Base-by-base conservation (phyloP, 2,113 vertebrate genomes). In the Vanacampus margaritifer region DNA sequence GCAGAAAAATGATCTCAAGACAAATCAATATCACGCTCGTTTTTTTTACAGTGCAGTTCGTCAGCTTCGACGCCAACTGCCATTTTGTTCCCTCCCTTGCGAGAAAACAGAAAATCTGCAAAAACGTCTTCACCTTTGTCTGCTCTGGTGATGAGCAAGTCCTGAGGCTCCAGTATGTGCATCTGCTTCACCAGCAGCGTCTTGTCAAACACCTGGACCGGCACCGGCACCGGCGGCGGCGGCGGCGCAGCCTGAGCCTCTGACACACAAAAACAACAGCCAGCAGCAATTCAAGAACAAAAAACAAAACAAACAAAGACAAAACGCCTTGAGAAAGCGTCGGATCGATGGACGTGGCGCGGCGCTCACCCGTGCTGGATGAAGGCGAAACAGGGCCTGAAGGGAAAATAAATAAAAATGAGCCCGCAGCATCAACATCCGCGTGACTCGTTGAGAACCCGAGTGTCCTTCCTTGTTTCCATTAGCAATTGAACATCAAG, bases 161-260 rank as follows among this genome's bases (percentile, higher is more conserved):
- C 95, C 92, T 96, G 92, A 60, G 91, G 84, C 92, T 99, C 97
- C 0, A 99, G 91, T 67, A 98, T 91, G 21, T 98, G 94, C 91
- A 99, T 93, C 90, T 99, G 97, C 83, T 96, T 98, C 83, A 99
- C 90, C 2, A 92, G 91, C 81, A 99, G 89, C 46, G 94, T 96
- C 89, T 91, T 96, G 89, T 99, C 97, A 46, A 99, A 97, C 73
- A 98, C 93, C 11, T 94, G 95, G 76, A 95, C 91, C 0, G 93
- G 90, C 73, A 97, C 93, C 11, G 94, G 95, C 78, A 95, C 91
- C 0, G 93, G 89, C 0, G 90, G 86, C 69, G 92, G 60, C n/a
- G n/a, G n/a, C n/a, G n/a, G n/a, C n/a, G n/a, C n/a, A 35, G 81
- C 76, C 36, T 93, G 93, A 37, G 90, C 89, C 51, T 95, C 97